Evolutionary conservation across 2,797 vertebrate species (phyloP).

Genomic region (Falco concolor): DNA sequence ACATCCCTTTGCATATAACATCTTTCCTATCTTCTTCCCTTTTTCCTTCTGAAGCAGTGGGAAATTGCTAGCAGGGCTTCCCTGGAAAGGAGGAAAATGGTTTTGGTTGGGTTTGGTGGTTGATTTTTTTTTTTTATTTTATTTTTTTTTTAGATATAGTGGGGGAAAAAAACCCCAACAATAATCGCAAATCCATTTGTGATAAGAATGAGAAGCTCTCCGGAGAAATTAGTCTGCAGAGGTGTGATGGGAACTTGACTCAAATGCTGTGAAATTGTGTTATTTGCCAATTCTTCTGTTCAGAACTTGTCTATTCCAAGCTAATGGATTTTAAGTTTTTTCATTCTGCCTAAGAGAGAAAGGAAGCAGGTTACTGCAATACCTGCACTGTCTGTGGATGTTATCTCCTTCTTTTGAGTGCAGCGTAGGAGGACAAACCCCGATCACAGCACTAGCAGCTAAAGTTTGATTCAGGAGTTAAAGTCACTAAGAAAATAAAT

Average conservation of each 20-base stretch:
- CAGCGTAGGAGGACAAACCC: not conserved
- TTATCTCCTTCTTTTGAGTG: not conserved
- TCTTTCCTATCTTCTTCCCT: not conserved
- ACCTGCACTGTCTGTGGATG: not conserved
- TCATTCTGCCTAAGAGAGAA: not conserved
- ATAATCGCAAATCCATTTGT: not conserved
- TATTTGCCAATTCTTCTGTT: not conserved
- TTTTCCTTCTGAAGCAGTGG: not conserved
- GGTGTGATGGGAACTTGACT: not conserved
- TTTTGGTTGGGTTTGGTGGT: not conserved
- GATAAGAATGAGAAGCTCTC: not conserved
- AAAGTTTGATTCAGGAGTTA: not conserved
- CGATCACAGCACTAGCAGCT: not conserved
- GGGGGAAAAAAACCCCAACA: not conserved
- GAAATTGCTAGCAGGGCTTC: not conserved
- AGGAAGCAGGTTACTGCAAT: not conserved
- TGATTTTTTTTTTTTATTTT: not conserved
- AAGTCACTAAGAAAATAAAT: not conserved
- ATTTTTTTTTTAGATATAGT: not conserved
- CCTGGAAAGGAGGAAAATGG: not conserved
- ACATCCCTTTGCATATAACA: not conserved
- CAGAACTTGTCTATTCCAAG: not conserved
- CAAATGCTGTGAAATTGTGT: not conserved
- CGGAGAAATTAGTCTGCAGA: not conserved
- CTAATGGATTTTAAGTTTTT: not conserved